Evolutionary conservation across 2,888 invertebrate species (phyloP).

Genomic region (Nephrotoma guestfalica): DNA sequence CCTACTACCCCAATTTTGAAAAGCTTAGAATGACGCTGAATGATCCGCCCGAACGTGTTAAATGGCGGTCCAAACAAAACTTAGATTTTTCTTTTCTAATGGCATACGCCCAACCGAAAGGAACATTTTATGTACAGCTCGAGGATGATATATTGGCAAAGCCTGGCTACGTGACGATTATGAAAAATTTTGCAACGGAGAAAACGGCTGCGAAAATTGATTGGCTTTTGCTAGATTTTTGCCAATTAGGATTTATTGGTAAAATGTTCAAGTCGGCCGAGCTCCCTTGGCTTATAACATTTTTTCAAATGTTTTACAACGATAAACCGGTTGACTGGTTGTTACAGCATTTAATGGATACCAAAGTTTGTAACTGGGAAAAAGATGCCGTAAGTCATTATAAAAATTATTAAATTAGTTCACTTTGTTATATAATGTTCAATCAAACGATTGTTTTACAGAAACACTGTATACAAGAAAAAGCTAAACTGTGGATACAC

Average conservation of each 20-base stretch:
- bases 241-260: conserved; percentile 88
- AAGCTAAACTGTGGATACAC: conserved; percentile 64
- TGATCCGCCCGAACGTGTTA: conserved; percentile 68
- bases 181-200: conserved; percentile 69
- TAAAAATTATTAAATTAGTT: not conserved
- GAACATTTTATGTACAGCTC: conserved; percentile 79
- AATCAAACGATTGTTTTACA: conserved; percentile 32
- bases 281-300: conserved; percentile 73
- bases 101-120: conserved; percentile 82
- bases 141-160: conserved; percentile 91
- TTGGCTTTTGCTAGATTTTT: conserved; percentile 90
- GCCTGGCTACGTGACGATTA: conserved; percentile 65
- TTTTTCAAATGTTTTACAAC: conserved; percentile 87
- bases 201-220: conserved; percentile 54
- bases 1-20: conserved; percentile 80
- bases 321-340: conserved; percentile 98
- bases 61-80: conserved; percentile 92
- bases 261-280: conserved; percentile 85
- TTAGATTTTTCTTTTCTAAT: conserved; percentile 86
- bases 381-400: conserved; percentile 47
- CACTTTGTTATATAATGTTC: not conserved
- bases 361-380: conserved; percentile 76
- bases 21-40: conserved; percentile 64
- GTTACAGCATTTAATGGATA: conserved; percentile 73
- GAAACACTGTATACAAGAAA: conserved; percentile 70